A percentile compares a stretch with the other conserved stretches of the same genome.
Evolutionary conservation across 2,113 vertebrate genomes (phyloP).

Genomic region (Crotophaga sulcirostris): DNA sequence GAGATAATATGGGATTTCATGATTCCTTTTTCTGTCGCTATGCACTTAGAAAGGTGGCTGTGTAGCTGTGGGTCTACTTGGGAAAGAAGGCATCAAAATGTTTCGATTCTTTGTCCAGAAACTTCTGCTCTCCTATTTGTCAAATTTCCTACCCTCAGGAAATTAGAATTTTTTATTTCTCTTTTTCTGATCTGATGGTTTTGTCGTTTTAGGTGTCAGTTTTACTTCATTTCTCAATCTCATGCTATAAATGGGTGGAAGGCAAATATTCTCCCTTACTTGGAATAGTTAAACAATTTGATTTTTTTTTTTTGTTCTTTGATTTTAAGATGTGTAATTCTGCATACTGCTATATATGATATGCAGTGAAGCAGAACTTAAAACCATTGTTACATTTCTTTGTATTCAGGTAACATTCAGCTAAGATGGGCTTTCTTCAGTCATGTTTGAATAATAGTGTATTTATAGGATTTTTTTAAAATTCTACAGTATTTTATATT

Average conservation of each 20-base stretch:
- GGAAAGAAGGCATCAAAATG: background rate
- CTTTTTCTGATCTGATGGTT: background rate
- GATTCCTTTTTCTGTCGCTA: background rate
- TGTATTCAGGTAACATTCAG: background rate
- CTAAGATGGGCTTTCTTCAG: background rate
- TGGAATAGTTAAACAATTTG: background rate
- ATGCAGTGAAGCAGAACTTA: background rate
- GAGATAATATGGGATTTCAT: background rate
- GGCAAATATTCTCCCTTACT: background rate
- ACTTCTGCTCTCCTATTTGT: background rate
- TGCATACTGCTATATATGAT: background rate
- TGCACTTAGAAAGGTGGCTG: background rate
- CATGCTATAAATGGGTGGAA: background rate
- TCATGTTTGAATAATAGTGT: background rate
- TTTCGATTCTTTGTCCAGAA: background rate
- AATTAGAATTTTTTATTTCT: background rate
- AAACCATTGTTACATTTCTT: background rate
- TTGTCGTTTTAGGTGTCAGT: fast-evolving
- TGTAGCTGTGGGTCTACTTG: background rate
- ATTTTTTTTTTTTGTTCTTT: background rate
- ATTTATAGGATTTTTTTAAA: background rate
- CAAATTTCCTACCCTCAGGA: background rate
- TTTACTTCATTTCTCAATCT: background rate
- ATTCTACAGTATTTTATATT: background rate
- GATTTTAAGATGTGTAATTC: background rate